These are phyloP conservation scores for Brenthis daphne DNA, from an alignment of 2,888 invertebrate genomes.

Conservation along the genomic window DNA sequence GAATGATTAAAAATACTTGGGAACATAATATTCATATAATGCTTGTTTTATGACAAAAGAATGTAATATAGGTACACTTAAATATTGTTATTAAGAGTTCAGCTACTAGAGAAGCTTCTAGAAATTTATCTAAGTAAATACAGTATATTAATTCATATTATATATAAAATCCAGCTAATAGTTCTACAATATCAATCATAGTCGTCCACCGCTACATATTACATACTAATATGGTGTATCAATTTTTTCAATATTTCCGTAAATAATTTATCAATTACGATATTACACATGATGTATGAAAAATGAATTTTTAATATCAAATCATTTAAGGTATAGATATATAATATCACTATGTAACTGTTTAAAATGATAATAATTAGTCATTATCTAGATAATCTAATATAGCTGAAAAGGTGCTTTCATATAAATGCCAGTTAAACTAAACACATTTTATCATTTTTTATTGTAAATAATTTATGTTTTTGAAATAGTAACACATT, in stretches of 20 bases:
- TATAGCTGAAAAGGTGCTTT: conserved; percentile 2
- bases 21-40: background rate
- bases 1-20: background rate
- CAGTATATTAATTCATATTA: too few relatives aligned
- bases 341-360: background rate
- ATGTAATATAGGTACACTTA: too few relatives aligned
- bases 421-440: background rate
- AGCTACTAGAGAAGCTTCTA: too few relatives aligned
- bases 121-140: too few relatives aligned
- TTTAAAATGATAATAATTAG: background rate
- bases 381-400: background rate
- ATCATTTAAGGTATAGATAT: background rate
- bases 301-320: background rate
- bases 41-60: too few relatives aligned
- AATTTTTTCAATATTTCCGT: background rate
- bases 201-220: background rate
- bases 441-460: too few relatives aligned
- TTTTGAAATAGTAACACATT: too few relatives aligned
- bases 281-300: too few relatives aligned
- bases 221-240: conserved; percentile 11
- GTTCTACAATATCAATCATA: background rate
- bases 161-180: too few relatives aligned
- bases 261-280: background rate
- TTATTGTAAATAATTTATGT: too few relatives aligned
- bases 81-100: too few relatives aligned